phyloP scores from a whole-genome alignment of 2,888 invertebrate species.

The Parnassius mnemosyne region DNA sequence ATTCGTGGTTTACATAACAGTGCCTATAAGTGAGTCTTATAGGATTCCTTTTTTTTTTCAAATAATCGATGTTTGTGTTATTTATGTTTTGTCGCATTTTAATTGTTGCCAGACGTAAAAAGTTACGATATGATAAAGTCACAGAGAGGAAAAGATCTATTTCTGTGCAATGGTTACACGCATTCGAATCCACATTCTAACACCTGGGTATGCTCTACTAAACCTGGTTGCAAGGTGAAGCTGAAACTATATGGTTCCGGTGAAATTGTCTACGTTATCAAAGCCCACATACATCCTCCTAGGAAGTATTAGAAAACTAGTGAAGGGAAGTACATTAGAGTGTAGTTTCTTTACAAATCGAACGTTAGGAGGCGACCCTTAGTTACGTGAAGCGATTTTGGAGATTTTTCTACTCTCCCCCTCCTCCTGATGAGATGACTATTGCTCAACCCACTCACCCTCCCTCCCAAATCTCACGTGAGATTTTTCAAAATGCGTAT shows the following conservation, averaged over 20 bases:
- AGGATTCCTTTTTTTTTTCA: too few species aligned
- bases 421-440: too few species aligned
- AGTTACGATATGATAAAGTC: conserved; percentile 34
- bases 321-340: not conserved
- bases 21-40: too few species aligned
- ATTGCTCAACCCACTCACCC: too few species aligned
- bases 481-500: too few species aligned
- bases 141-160: conserved; percentile 41
- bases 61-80: too few species aligned
- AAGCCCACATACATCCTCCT: conserved; percentile 39
- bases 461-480: too few species aligned
- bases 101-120: not conserved
- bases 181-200: conserved; percentile 30
- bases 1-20: too few species aligned
- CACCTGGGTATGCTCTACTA: conserved; percentile 49
- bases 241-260: conserved; percentile 37
- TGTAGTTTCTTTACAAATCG: too few species aligned
- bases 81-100: not conserved
- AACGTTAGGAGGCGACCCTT: too few species aligned
- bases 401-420: too few species aligned
- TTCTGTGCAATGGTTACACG: conserved; percentile 42
- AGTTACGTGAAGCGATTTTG: too few species aligned
- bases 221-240: conserved; percentile 39
- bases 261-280: conserved; percentile 30
- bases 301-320: conserved; percentile 34